Evolutionary conservation across 2,888 invertebrate species (phyloP), one percentile per base, ranked within the genome.

Genomic region (Heliconius erato): DNA sequence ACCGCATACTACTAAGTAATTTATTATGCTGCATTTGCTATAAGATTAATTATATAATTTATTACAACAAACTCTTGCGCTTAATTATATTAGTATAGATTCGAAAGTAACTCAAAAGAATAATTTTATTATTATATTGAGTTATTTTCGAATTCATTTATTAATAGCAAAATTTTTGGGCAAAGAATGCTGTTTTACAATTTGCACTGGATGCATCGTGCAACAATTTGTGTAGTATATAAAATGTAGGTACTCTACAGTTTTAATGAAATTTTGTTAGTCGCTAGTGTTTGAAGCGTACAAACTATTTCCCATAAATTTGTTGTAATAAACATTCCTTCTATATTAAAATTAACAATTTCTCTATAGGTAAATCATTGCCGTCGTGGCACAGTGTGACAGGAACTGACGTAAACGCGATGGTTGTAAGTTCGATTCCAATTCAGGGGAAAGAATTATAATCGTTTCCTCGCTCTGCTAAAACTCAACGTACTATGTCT

Each of bases 231-330:
- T 26, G 9, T 44, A 35, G 19, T 28, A 35, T 59, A 63, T 54
- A 54, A 16, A 2, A 19, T 19, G 23, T 23, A 54, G 19, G 54
- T 54, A 54, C 54, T 23, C 23, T 76, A 28, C 11, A 32, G n/a
- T 63, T 76, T 76, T 76, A 35, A 35, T 76, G 35, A 76, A 76
- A 76, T 76, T 76, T 76, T 76, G 35, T 76, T 26, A 63, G 35
- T n/a, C 32, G 32, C 26, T 63, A 26, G 76, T 63, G 63, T 63
- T 76, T 76, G 35, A 63, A 63, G 76, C 63, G 63, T 40, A 63
- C 59, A n/a, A 63, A 76, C 35, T 76, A 76, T 76, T 40, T 59
- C 16, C 76, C 59, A 63, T 63, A 59, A 35, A n/a, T 28, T 49
- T 63, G 59, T 35, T 23, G 23, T 76, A 63, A 63, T 76, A 40